Evolutionary conservation across 2,113 vertebrate genomes (phyloP).

Genomic region (Saguinus imperator): DNA sequence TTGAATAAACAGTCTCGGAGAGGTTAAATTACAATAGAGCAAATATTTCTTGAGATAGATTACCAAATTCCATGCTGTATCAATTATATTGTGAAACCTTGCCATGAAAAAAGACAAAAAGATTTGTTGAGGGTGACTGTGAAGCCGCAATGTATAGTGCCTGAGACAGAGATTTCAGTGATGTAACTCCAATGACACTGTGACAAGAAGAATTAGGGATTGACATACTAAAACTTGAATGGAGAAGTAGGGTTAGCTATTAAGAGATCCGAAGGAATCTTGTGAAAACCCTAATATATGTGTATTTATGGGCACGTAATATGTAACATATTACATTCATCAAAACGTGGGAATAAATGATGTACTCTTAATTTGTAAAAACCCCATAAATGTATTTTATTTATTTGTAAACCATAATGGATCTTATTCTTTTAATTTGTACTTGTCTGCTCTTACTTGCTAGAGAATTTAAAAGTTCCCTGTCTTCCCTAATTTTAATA

Average conservation of each 20-base stretch:
- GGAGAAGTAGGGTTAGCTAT: neutral
- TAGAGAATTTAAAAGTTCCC: neutral
- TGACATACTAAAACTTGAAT: neutral
- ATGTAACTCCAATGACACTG: neutral
- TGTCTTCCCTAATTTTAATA: neutral
- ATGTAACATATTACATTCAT: neutral
- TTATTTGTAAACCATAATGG: neutral
- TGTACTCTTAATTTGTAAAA: slow-evolving; percentile 13
- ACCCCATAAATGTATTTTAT: neutral
- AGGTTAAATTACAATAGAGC: slow-evolving; percentile 21
- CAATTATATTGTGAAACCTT: slow-evolving; percentile 11
- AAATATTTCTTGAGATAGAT: slow-evolving; percentile 25
- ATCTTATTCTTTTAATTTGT: neutral
- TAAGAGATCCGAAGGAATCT: neutral
- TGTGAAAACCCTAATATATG: neutral
- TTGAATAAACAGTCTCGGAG: neutral
- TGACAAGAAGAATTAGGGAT: neutral
- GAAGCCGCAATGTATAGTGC: neutral
- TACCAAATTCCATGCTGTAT: slow-evolving; percentile 42
- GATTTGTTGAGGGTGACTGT: neutral
- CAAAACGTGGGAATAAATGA: neutral
- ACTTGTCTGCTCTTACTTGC: neutral
- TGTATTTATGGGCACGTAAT: neutral
- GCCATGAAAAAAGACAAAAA: slow-evolving; percentile 22
- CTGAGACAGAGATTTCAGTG: neutral